Percentiles rank a stretch among this genome's conserved stretches.
These are phyloP conservation scores for Myanophis thanlyinensis DNA, from an alignment of 2,113 vertebrate genomes.

Conservation along the genomic window DNA sequence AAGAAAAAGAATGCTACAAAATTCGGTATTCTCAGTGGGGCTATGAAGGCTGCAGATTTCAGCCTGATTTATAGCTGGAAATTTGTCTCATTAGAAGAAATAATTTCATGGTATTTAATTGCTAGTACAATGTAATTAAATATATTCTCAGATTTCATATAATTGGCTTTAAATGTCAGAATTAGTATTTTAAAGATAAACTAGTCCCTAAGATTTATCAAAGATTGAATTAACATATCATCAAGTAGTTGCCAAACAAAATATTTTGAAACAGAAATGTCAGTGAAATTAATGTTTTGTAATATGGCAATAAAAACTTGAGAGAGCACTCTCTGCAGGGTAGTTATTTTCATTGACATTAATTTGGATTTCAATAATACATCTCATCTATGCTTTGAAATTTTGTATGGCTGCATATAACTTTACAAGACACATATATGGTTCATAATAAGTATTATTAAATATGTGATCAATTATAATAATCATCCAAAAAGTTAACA, in stretches of 20 bases:
- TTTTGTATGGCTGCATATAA: background rate
- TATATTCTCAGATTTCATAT: conserved; percentile 56
- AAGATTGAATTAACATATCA: conserved; percentile 62
- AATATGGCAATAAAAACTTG: conserved; percentile 32
- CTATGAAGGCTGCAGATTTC: background rate
- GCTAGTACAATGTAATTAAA: conserved; percentile 44
- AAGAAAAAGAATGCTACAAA: background rate
- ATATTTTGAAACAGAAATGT: conserved; percentile 58
- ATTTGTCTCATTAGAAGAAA: conserved; percentile 45
- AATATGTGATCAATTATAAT: background rate
- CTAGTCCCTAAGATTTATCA: conserved; percentile 33
- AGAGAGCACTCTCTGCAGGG: conserved; percentile 17
- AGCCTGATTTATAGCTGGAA: conserved; percentile 12
- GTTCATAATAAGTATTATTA: background rate
- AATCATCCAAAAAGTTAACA: background rate
- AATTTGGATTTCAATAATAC: background rate
- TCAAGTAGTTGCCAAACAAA: conserved; percentile 66
- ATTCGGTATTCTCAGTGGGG: background rate
- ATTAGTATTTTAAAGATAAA: conserved; percentile 57
- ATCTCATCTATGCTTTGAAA: background rate
- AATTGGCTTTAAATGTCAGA: conserved; percentile 45
- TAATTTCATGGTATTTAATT: conserved; percentile 32
- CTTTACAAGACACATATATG: background rate
- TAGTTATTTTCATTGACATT: background rate
- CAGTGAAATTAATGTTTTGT: conserved; percentile 55